A percentile compares a stretch with the other conserved stretches of the same genome.
Conservation (phyloP, 2,113 vertebrate genomes). For the Phaethon lepturus region DNA sequence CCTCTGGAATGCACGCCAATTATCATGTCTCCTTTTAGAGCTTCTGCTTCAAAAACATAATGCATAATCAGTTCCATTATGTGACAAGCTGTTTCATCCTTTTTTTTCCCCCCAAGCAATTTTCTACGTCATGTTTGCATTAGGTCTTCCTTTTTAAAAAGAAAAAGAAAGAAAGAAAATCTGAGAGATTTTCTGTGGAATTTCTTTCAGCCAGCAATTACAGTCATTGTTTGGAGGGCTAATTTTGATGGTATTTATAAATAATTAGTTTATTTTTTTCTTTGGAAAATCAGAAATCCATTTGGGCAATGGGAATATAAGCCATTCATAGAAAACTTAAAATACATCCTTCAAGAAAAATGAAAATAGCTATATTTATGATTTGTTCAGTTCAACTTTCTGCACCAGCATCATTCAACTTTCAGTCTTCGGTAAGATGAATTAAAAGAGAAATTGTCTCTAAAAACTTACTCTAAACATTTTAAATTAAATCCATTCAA, state of each 20-base stretch:
- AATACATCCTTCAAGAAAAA: constrained; percentile 14
- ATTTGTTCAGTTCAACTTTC: background rate
- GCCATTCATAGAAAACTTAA: background rate
- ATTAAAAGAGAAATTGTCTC: background rate
- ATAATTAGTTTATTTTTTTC: background rate
- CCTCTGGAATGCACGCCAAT: constrained; percentile 8
- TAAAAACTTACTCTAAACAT: background rate
- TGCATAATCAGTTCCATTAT: constrained; percentile 59
- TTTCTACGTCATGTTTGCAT: constrained; percentile 54
- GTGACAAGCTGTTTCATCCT: constrained; percentile 43
- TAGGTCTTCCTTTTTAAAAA: background rate
- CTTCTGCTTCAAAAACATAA: constrained; percentile 52
- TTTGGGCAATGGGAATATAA: constrained; percentile 19
- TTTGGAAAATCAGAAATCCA: constrained; percentile 38
- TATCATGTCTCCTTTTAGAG: constrained; percentile 22
- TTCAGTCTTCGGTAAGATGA: background rate
- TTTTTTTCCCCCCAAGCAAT: background rate
- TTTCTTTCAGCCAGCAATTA: constrained; percentile 40
- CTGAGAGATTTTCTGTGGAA: background rate
- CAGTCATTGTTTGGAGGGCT: constrained; percentile 8
- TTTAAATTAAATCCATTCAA: background rate
- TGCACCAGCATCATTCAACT: background rate
- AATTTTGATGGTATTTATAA: constrained; percentile 13
- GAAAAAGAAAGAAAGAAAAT: background rate
- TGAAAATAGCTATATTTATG: background rate